A percentile compares a stretch with the other conserved stretches of the same genome.
These are phyloP conservation scores for Dipodomys spectabilis DNA, from an alignment of 2,113 vertebrate genomes.

Conservation along the genomic window DNA sequence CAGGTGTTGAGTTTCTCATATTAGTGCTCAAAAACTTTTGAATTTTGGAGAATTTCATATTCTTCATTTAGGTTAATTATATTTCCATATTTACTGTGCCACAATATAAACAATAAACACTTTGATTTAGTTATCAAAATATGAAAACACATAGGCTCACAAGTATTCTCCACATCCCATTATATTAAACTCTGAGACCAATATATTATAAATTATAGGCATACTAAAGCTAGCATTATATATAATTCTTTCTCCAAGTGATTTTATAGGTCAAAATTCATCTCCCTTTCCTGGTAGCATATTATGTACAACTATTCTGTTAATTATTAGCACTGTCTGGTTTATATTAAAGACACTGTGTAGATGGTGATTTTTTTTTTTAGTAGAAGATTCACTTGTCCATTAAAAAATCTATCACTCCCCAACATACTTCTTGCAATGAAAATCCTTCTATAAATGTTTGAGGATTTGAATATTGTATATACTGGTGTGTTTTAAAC, in stretches of 20 bases:
- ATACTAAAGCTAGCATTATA: neutral
- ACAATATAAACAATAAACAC: constrained; percentile 17
- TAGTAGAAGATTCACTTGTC: constrained; percentile 27
- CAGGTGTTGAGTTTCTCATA: neutral
- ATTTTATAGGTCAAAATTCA: constrained; percentile 21
- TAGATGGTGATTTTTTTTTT: neutral
- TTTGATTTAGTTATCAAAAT: constrained; percentile 1
- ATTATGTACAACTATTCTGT: neutral
- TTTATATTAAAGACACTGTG: constrained; percentile 20
- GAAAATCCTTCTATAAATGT: constrained; percentile 68
- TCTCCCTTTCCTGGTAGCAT: neutral
- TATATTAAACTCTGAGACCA: neutral
- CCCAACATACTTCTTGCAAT: neutral
- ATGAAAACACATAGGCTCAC: neutral
- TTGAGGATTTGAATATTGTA: constrained; percentile 35
- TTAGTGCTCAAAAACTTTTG: neutral
- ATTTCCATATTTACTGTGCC: neutral
- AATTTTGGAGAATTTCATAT: neutral
- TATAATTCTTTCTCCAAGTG: neutral
- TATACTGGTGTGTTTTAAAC: neutral
- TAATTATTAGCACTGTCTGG: neutral
- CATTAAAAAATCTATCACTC: constrained; percentile 34
- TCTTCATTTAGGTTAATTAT: neutral
- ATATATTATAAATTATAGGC: neutral
- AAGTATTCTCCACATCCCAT: neutral